Percentiles rank a stretch among this genome's conserved stretches.
These are phyloP conservation scores for Apis florea DNA, from an alignment of 1,140 invertebrate genomes.

Conservation along the genomic window DNA sequence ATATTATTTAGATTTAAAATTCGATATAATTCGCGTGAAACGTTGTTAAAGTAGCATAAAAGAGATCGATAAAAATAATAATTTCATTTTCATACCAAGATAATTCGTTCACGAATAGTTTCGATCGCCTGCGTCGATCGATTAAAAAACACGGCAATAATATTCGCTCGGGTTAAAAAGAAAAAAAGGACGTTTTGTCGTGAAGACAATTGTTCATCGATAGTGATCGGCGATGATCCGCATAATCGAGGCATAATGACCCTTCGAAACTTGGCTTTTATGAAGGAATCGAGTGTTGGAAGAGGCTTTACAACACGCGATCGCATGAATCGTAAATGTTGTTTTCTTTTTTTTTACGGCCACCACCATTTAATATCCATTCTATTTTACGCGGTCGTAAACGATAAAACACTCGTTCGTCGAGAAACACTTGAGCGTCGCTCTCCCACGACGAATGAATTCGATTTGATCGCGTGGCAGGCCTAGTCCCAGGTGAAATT, in stretches of 20 bases:
- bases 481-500: neutral
- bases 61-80: no score
- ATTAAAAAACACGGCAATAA: no score
- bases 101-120: no score
- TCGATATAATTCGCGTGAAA: no score
- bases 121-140: no score
- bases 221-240: constrained; percentile 23
- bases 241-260: constrained; percentile 32
- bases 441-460: neutral
- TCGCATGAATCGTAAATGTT: constrained; percentile 45
- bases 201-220: constrained; percentile 49
- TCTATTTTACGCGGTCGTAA: constrained; percentile 48
- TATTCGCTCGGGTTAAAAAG: no score
- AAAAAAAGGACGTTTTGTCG: neutral
- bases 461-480: constrained; percentile 15
- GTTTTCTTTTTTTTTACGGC: constrained; percentile 20
- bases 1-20: no score
- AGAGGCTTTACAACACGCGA: constrained; percentile 19
- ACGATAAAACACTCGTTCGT: constrained; percentile 49
- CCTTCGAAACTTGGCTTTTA: constrained; percentile 20
- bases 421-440: constrained; percentile 25
- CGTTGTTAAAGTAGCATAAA: no score
- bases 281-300: neutral
- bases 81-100: no score
- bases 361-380: constrained; percentile 41